These are phyloP conservation scores for Ia io DNA, from an alignment of 2,113 vertebrate species.

Conservation along the genomic window DNA sequence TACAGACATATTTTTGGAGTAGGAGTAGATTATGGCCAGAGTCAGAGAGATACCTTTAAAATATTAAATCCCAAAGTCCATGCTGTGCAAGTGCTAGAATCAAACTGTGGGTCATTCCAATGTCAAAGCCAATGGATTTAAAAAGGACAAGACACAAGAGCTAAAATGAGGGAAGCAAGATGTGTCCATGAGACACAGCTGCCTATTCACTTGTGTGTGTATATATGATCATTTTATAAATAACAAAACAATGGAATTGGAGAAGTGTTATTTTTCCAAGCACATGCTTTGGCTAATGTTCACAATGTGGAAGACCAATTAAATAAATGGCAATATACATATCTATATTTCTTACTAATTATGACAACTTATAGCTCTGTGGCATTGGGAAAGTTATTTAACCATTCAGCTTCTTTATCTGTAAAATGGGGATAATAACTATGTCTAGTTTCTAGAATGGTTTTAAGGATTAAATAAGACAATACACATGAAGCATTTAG, in stretches of 20 bases:
- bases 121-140: neutral
- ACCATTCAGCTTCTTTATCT: neutral
- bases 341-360: neutral
- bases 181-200: neutral
- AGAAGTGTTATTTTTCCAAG: neutral
- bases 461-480: neutral
- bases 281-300: neutral
- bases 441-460: neutral
- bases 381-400: neutral
- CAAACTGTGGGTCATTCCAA: neutral
- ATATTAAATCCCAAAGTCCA: neutral
- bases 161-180: neutral
- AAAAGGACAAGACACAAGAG: neutral
- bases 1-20: neutral
- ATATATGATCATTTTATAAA: neutral
- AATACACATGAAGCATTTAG: neutral
- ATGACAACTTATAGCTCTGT: neutral
- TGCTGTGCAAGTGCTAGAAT: neutral
- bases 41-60: neutral
- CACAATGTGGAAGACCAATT: neutral
- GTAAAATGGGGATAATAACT: neutral
- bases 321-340: conserved; percentile 3
- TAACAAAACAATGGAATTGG: neutral
- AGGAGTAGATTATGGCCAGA: neutral
- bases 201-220: neutral